Conservation (phyloP, 1,140 invertebrate species). For the Atta texana region DNA sequence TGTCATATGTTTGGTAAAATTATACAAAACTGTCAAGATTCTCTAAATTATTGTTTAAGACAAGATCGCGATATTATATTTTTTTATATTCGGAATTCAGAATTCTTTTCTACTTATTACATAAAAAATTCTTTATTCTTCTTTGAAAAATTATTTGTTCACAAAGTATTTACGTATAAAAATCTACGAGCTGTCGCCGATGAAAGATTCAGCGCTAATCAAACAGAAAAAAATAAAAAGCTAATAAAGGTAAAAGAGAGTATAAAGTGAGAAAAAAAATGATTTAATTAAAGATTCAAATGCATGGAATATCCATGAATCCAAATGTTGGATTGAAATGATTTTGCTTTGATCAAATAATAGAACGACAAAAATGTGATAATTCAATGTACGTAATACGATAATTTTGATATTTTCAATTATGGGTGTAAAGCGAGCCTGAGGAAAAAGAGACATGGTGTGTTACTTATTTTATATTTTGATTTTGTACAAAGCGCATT, state of each 20-base stretch:
- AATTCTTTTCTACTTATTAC: not conserved
- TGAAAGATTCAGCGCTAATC: slow-evolving; percentile 32
- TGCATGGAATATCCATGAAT: not conserved
- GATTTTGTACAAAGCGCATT: slow-evolving; percentile 34
- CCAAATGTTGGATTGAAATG: not conserved
- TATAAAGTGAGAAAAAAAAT: slow-evolving; percentile 48
- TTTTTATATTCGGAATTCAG: not conserved
- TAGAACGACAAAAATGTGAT: slow-evolving; percentile 33
- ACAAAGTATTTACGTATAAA: slow-evolving; percentile 55
- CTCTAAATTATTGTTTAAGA: slow-evolving; percentile 22
- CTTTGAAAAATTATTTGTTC: slow-evolving; percentile 36
- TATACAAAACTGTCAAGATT: slow-evolving; percentile 55
- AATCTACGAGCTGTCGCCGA: slow-evolving; percentile 28
- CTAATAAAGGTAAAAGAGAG: slow-evolving; percentile 44
- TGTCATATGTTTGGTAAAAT: slow-evolving; percentile 27
- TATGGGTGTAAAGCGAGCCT: not conserved
- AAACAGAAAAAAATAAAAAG: slow-evolving; percentile 54
- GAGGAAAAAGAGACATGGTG: not conserved
- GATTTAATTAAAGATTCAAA: slow-evolving; percentile 40
- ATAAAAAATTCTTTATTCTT: slow-evolving; percentile 54
- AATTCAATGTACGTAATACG: not conserved
- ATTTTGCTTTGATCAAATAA: slow-evolving; percentile 17
- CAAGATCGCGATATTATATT: slow-evolving; percentile 4
- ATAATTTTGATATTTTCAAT: slow-evolving; percentile 18
- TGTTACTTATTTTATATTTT: slow-evolving; percentile 51